These are phyloP conservation scores for Naso thynnoides DNA, from an alignment of 2,797 vertebrate genomes.

Conservation along the genomic window DNA sequence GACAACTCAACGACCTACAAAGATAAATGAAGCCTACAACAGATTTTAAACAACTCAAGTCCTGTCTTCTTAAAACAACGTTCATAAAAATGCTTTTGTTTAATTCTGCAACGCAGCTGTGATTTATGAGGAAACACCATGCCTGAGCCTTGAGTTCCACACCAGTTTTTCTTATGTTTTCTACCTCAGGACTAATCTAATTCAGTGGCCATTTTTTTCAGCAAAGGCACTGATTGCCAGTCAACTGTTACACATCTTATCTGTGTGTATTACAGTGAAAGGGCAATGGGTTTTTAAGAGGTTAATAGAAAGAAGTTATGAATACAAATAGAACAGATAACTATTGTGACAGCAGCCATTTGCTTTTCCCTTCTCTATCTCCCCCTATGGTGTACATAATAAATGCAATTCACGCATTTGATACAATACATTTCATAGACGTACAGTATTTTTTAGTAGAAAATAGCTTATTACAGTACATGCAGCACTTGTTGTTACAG, in stretches of 20 bases:
- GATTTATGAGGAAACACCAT: conserved; percentile 74
- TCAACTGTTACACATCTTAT: conserved; percentile 53
- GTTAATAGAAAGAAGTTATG: conserved; percentile 70
- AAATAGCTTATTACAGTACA: neutral
- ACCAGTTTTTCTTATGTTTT: conserved; percentile 60
- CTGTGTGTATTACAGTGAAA: conserved; percentile 43
- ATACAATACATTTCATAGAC: neutral
- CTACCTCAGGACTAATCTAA: conserved; percentile 57
- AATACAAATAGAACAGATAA: conserved; percentile 72
- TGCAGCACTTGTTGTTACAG: neutral
- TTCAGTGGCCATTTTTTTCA: conserved; percentile 43
- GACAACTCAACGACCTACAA: conserved; percentile 54
- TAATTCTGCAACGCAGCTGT: conserved; percentile 72
- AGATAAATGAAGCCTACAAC: conserved; percentile 52
- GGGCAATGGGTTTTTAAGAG: conserved; percentile 58
- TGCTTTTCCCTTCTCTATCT: conserved; percentile 37
- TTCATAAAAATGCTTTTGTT: conserved; percentile 49
- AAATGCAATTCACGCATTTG: conserved; percentile 9
- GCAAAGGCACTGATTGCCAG: conserved; percentile 44
- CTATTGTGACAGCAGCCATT: conserved; percentile 60
- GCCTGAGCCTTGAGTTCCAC: conserved; percentile 52
- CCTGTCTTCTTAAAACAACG: conserved; percentile 51
- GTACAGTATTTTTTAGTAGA: neutral
- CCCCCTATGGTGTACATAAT: neutral
- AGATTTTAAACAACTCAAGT: conserved; percentile 59